These are phyloP conservation scores for Sphenodon punctatus DNA, from an alignment of 2,797 vertebrate genomes.

Conservation along the genomic window DNA sequence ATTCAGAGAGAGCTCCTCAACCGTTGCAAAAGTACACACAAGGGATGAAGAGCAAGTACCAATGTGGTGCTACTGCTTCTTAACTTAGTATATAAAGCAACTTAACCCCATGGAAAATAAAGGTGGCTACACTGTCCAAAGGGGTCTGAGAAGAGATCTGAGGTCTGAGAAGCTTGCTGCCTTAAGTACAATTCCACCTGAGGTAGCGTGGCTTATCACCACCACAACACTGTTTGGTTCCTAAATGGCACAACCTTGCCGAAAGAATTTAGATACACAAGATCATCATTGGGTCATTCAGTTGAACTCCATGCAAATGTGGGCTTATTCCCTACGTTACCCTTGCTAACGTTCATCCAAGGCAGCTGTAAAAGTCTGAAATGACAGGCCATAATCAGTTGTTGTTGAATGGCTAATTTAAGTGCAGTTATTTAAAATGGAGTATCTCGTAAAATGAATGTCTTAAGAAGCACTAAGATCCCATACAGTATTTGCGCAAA, in stretches of 20 bases:
- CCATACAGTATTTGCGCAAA: neutral
- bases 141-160: no score
- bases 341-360: neutral
- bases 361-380: slow-evolving; percentile 16
- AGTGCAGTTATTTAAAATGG: neutral
- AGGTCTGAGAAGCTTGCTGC: neutral
- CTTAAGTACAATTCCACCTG: neutral
- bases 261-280: neutral
- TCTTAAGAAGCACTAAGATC: slow-evolving; percentile 12
- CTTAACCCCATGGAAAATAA: neutral
- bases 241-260: neutral
- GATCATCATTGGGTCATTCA: neutral
- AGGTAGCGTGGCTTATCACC: neutral
- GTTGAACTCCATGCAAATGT: neutral
- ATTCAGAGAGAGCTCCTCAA: neutral
- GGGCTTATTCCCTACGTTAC: neutral
- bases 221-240: neutral
- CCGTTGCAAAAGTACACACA: neutral
- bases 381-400: neutral
- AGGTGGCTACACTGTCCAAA: neutral
- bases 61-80: neutral
- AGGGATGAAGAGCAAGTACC: neutral
- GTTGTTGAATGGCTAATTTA: slow-evolving; percentile 6
- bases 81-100: neutral
- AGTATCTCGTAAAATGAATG: neutral